Percentiles rank a stretch among this genome's conserved stretches.
Evolutionary conservation across 1,140 invertebrate genomes (phyloP).

Genomic region (Archegozetes longisetosus): DNA sequence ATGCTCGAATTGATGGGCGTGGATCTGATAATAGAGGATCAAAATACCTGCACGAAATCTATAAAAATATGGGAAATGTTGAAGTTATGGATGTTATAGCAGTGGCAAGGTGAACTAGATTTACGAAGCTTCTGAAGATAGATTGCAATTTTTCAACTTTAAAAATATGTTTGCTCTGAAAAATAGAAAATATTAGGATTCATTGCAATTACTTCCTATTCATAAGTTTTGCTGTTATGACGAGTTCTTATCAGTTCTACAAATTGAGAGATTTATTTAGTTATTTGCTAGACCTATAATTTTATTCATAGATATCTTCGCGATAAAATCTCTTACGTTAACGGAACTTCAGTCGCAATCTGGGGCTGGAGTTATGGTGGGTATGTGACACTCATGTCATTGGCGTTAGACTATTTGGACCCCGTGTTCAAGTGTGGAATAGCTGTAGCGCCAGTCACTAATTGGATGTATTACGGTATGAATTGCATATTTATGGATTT

Average conservation of each 20-base stretch:
- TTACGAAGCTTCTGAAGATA: too few species aligned
- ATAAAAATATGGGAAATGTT: slow-evolving; percentile 63
- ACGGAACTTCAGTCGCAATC: slow-evolving; percentile 48
- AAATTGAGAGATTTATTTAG: too few species aligned
- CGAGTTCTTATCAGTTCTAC: too few species aligned
- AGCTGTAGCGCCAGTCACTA: slow-evolving; percentile 74
- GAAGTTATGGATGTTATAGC: slow-evolving; percentile 75
- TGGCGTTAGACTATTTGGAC: slow-evolving; percentile 42
- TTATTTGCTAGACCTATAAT: too few species aligned
- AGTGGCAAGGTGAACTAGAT: slow-evolving; percentile 44
- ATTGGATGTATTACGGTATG: slow-evolving; percentile 82
- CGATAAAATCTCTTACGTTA: slow-evolving; percentile 54
- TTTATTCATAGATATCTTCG: slow-evolving; percentile 46
- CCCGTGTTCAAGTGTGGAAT: slow-evolving; percentile 71
- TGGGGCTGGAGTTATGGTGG: slow-evolving; percentile 45
- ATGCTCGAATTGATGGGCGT: slow-evolving; percentile 70
- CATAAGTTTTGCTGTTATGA: too few species aligned
- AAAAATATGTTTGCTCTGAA: too few species aligned
- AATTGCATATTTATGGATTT: not conserved
- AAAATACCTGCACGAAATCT: slow-evolving; percentile 57
- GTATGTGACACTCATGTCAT: slow-evolving; percentile 59
- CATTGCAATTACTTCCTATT: too few species aligned
- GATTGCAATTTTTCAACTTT: too few species aligned
- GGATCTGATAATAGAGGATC: slow-evolving; percentile 71
- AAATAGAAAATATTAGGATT: too few species aligned